Conservation (phyloP, 2,888 invertebrate species). For the Brassicogethes aeneus region DNA sequence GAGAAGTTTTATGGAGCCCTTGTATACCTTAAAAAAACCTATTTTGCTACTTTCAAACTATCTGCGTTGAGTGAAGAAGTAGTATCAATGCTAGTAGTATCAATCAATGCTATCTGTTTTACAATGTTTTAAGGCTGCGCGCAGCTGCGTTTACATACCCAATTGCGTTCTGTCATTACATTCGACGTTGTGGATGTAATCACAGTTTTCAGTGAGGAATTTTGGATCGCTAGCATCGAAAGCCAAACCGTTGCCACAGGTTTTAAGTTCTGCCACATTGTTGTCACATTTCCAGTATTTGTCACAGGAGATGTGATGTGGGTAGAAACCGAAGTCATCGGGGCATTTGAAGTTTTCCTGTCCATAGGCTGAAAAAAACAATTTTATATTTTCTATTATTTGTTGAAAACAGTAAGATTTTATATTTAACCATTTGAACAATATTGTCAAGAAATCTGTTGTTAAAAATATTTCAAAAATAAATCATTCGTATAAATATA, state of each 20-base stretch:
- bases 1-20: too few relatives aligned
- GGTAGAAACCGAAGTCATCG: conserved; percentile 90
- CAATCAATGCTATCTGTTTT: too few relatives aligned
- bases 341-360: conserved; percentile 89
- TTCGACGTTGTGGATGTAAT: conserved; percentile 90
- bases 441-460: too few relatives aligned
- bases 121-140: too few relatives aligned
- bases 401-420: too few relatives aligned
- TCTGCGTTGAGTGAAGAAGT: too few relatives aligned
- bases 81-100: too few relatives aligned
- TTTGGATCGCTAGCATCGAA: conserved; percentile 85
- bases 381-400: not conserved
- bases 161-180: conserved; percentile 82
- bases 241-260: conserved; percentile 89
- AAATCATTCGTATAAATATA: too few relatives aligned
- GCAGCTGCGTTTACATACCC: conserved; percentile 63
- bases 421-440: too few relatives aligned
- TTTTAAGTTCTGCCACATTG: conserved; percentile 78
- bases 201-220: conserved; percentile 89
- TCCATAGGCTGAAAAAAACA: conserved; percentile 51
- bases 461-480: too few relatives aligned
- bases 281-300: conserved; percentile 95
- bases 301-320: conserved; percentile 82
- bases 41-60: too few relatives aligned
- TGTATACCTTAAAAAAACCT: too few relatives aligned